Evolutionary conservation across 2,888 invertebrate species (phyloP).

Genomic region (Brenthis daphne): DNA sequence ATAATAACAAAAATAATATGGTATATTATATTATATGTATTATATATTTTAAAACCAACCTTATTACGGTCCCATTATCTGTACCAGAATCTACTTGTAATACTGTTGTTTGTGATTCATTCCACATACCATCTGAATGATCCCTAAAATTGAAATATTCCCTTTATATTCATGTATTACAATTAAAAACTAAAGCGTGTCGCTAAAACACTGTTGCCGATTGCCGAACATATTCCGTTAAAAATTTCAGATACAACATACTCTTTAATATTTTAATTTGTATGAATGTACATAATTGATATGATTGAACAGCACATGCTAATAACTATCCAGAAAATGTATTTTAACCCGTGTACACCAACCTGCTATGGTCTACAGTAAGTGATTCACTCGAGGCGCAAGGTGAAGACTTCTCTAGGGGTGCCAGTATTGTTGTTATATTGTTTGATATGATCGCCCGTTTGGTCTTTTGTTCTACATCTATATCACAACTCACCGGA

Average conservation of each 20-base stretch:
- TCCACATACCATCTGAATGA: slow-evolving; percentile 94
- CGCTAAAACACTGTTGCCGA: too few relatives aligned
- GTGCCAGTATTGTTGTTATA: slow-evolving; percentile 62
- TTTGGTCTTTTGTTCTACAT: slow-evolving; percentile 61
- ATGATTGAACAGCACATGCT: not conserved
- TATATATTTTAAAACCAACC: slow-evolving; percentile 50
- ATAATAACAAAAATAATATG: not conserved
- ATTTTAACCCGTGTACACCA: slow-evolving; percentile 18
- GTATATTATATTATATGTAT: too few relatives aligned
- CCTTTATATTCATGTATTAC: not conserved
- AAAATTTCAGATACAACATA: too few relatives aligned
- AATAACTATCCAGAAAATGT: too few relatives aligned
- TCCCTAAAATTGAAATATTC: slow-evolving; percentile 74
- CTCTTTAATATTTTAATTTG: too few relatives aligned
- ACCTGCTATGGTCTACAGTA: slow-evolving; percentile 87
- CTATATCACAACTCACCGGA: slow-evolving; percentile 51
- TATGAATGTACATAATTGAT: not conserved
- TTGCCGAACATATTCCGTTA: too few relatives aligned
- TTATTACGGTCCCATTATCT: slow-evolving; percentile 84
- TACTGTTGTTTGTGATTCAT: slow-evolving; percentile 93
- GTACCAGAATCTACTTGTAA: slow-evolving; percentile 88
- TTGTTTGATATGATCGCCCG: slow-evolving; percentile 58
- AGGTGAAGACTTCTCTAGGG: slow-evolving; percentile 83
- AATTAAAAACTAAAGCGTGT: too few relatives aligned
- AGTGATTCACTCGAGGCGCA: slow-evolving; percentile 93